These are phyloP conservation scores for Mormyrus proboscirostris DNA, from an alignment of 2,797 vertebrate genomes.

Conservation along the genomic window DNA sequence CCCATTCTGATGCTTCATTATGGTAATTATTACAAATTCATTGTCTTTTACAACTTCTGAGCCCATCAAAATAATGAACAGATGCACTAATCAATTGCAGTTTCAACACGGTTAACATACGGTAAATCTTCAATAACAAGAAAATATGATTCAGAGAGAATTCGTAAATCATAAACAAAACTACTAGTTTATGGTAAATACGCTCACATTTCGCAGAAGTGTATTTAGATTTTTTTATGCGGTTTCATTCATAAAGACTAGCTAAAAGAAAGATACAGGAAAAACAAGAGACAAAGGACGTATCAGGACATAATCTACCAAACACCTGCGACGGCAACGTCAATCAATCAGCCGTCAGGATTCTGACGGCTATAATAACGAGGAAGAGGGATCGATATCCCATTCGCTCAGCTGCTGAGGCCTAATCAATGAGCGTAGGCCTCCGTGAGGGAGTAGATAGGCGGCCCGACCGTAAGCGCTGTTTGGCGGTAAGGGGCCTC, in stretches of 20 bases:
- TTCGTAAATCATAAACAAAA: background rate
- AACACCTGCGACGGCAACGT: slow-evolving; percentile 46
- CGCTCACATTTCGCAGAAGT: slow-evolving; percentile 5
- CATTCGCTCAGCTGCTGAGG: slow-evolving; percentile 61
- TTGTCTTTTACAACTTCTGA: slow-evolving; percentile 12
- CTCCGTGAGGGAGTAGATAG: slow-evolving; percentile 58
- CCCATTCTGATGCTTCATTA: slow-evolving; percentile 14
- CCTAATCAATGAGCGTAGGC: slow-evolving; percentile 56
- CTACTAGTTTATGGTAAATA: background rate
- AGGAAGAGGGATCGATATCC: slow-evolving; percentile 62
- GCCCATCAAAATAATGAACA: slow-evolving; percentile 15
- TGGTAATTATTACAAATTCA: slow-evolving; percentile 16
- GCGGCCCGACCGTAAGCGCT: slow-evolving; percentile 51
- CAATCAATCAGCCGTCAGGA: slow-evolving; percentile 62
- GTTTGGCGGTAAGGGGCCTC: slow-evolving; percentile 48
- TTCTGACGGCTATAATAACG: slow-evolving; percentile 64
- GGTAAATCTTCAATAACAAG: slow-evolving; percentile 19
- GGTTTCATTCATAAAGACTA: background rate
- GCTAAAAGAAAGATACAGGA: background rate
- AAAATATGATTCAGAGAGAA: slow-evolving; percentile 7
- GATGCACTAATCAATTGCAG: background rate
- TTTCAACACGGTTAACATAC: slow-evolving; percentile 15
- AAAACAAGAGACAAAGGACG: slow-evolving; percentile 38
- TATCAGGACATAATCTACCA: slow-evolving; percentile 48
- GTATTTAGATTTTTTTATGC: background rate